phyloP scores from a whole-genome alignment of 2,113 vertebrate species.

The Xenopus borealis region DNA sequence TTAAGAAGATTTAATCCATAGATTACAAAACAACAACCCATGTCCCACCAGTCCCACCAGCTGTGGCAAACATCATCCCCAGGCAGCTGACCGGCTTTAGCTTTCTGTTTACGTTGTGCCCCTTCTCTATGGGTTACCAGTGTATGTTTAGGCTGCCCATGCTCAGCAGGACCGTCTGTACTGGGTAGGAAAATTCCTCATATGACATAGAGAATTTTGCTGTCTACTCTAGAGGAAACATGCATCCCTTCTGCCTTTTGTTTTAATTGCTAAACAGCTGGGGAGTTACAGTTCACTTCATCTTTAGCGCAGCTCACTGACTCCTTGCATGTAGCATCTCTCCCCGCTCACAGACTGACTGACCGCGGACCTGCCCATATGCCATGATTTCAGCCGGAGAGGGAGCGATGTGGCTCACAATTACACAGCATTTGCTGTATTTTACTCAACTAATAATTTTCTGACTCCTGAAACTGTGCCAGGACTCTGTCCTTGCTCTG shows the following conservation, averaged over 20 bases:
- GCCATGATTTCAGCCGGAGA: neutral
- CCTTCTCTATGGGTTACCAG: too few species aligned
- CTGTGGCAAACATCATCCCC: too few species aligned
- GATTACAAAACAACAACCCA: too few species aligned
- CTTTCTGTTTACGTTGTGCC: neutral
- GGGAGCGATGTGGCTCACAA: neutral
- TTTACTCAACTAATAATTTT: neutral
- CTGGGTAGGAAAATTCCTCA: constrained; percentile 24
- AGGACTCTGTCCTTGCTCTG: too few species aligned
- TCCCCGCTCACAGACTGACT: neutral
- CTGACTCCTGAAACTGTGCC: too few species aligned
- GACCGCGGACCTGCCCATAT: neutral
- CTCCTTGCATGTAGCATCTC: neutral
- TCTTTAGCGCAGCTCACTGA: constrained; percentile 4
- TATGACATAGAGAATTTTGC: constrained; percentile 9
- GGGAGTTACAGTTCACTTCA: constrained; percentile 29
- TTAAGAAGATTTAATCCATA: too few species aligned
- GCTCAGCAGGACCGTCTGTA: constrained; percentile 3
- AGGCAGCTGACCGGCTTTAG: too few species aligned
- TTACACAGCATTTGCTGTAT: neutral
- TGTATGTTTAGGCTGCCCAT: too few species aligned
- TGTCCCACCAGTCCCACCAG: too few species aligned
- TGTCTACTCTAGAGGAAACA: constrained; percentile 23
- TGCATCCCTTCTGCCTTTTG: constrained; percentile 10
- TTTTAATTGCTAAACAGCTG: constrained; percentile 25